phyloP scores from a whole-genome alignment of 2,888 invertebrate species.

The Xanthorhoe spadicearia region DNA sequence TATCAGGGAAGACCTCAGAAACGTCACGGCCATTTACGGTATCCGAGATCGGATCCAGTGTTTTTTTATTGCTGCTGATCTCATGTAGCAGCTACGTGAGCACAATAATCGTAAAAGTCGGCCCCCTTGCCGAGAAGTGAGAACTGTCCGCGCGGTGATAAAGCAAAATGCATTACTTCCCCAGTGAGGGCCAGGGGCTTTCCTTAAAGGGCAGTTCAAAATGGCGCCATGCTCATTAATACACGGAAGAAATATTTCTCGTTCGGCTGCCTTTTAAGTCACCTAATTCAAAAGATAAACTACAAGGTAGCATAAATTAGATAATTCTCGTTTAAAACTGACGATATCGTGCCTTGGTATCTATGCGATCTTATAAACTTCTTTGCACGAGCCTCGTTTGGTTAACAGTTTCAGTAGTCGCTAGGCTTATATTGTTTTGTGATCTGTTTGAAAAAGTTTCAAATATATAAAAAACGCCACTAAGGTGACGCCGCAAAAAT shows the following conservation, averaged over 20 bases:
- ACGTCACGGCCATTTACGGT: slow-evolving; percentile 53
- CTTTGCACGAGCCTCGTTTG: not conserved
- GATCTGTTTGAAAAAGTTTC: too few species aligned
- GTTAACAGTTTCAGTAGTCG: not conserved
- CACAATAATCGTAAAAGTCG: slow-evolving; percentile 82
- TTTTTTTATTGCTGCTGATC: slow-evolving; percentile 65
- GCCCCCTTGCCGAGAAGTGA: slow-evolving; percentile 74
- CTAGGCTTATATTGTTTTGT: too few species aligned
- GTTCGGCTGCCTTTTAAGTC: not conserved
- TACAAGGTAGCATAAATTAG: not conserved
- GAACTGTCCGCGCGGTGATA: slow-evolving; percentile 80
- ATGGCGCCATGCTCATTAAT: slow-evolving; percentile 78
- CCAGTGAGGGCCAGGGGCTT: slow-evolving; percentile 68
- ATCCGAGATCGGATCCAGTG: slow-evolving; percentile 61
- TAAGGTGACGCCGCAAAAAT: too few species aligned
- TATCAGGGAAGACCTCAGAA: slow-evolving; percentile 37
- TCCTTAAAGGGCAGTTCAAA: slow-evolving; percentile 75
- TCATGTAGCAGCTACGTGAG: slow-evolving; percentile 71
- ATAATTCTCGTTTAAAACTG: too few species aligned
- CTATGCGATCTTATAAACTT: not conserved
- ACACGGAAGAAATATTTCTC: slow-evolving; percentile 37
- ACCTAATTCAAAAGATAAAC: not conserved
- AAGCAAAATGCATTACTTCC: slow-evolving; percentile 84
- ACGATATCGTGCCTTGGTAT: too few species aligned
- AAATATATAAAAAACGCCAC: too few species aligned